A percentile compares a stretch with the other conserved stretches of the same genome.
Conservation (phyloP, 2,797 vertebrate genomes). For the Sphenopsis melanotis region DNA sequence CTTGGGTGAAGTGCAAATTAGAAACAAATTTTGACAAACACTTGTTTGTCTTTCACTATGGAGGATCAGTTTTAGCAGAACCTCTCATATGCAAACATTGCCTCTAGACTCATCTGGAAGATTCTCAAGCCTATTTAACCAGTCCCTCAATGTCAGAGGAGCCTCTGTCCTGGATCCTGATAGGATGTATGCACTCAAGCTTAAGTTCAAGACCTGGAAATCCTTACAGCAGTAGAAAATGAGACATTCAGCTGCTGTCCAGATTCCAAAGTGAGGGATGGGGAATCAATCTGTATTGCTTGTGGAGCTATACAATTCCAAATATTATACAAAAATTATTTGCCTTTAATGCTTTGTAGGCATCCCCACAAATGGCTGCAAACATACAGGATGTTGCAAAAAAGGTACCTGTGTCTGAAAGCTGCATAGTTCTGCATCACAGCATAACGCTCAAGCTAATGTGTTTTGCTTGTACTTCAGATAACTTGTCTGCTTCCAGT, state of each 20-base stretch:
- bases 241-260: not conserved
- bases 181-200: not conserved
- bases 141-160: not conserved
- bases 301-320: not conserved
- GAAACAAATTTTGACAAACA: not conserved
- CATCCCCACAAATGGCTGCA: not conserved
- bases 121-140: not conserved
- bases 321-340: not conserved
- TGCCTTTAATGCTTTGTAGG: not conserved
- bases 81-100: not conserved
- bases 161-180: not conserved
- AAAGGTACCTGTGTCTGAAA: not conserved
- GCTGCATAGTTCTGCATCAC: not conserved
- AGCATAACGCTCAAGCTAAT: not conserved
- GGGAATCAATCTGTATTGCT: not conserved
- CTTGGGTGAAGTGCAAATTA: not conserved
- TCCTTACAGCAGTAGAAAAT: not conserved
- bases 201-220: not conserved
- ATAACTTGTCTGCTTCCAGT: not conserved
- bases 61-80: not conserved
- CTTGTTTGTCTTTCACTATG: accelerated
- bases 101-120: not conserved
- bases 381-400: not conserved
- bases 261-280: not conserved
- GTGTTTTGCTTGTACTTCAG: not conserved